Evolutionary conservation across 2,113 vertebrate species (phyloP).

Genomic region (Platichthys stellatus): DNA sequence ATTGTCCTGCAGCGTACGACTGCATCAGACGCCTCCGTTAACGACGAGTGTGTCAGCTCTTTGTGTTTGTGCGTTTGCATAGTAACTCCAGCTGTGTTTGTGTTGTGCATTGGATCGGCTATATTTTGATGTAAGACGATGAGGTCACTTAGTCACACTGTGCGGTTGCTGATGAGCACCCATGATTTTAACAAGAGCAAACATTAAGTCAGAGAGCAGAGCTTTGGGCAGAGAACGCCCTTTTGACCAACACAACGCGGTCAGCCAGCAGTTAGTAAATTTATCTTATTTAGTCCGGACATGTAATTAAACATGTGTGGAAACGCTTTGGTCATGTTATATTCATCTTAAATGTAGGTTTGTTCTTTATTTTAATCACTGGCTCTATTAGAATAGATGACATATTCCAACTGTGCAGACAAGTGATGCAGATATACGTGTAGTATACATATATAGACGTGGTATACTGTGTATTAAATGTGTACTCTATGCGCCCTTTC

Average conservation of each 20-base stretch:
- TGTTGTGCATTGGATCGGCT: conserved; percentile 49
- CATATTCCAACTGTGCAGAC: background rate
- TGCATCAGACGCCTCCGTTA: conserved; percentile 2
- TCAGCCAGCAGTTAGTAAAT: conserved; percentile 52
- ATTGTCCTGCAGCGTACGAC: conserved; percentile 25
- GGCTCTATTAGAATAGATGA: background rate
- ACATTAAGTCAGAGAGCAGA: conserved; percentile 65
- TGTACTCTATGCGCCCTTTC: conserved; percentile 1
- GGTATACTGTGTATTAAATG: background rate
- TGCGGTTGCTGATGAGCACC: conserved; percentile 68
- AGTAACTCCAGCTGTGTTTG: conserved; percentile 67
- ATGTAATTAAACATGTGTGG: conserved; percentile 55
- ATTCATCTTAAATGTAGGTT: conserved; percentile 17
- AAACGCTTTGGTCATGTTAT: conserved; percentile 31
- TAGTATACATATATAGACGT: background rate
- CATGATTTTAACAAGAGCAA: conserved; percentile 52
- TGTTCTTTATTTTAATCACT: conserved; percentile 2
- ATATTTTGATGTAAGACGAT: conserved; percentile 64
- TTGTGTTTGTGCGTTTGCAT: conserved; percentile 40
- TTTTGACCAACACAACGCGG: conserved; percentile 59
- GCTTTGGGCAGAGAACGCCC: conserved; percentile 55
- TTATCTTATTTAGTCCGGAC: conserved; percentile 49
- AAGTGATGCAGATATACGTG: background rate
- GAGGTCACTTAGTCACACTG: conserved; percentile 65
- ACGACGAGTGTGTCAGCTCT: conserved; percentile 11